Evolutionary conservation across 2,113 vertebrate species (phyloP), one percentile per base, ranked within the genome.

Genomic region (Ibidorhyncha struthersii): DNA sequence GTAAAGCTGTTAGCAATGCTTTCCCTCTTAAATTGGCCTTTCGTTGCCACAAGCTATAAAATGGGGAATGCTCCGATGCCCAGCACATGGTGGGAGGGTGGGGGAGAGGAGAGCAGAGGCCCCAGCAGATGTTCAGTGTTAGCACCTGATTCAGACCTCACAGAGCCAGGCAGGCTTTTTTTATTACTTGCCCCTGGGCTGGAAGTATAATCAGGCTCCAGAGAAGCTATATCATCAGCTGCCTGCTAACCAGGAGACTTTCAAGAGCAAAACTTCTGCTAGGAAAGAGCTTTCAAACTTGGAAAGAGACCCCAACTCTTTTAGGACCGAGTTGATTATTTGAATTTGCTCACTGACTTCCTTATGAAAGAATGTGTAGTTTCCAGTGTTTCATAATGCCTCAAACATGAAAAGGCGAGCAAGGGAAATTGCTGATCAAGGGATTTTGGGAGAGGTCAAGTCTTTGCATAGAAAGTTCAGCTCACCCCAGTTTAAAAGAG

Each of bases 121-220:
- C 58, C 14, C 63, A 66, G 87, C 93, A 95, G 91, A 91, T 97
- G 95, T 96, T 97, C 82, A 47, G 70, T 73, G 87, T 97, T 97
- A 97, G 94, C 95, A 95, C 95, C 97, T 96, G 94, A 88, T 93
- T 93, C 78, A 94, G 93, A 96, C 96, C 93, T 94, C 96, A 88
- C 78, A 91, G 62, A 93, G 18, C 49, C 1, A 3, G 70, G 78
- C 66, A 77, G 81, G 43, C 43, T 62, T 93, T 96, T 96, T 95
- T 95, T 93, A 96, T 83, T 88, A 50, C 82, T 85, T 90, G 67
- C 91, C 74, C 22, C 41, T 88, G 82, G 78, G 74, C 91, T 95
- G 81, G 61, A 96, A 66, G 78, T 70, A 65, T 73, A 91, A 91
- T 90, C 89, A 52, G 63, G 67, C 86, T 96, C 86, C 72, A 82